Conservation (phyloP, 37 sponge, comb jelly and placozoan genomes). For the Chondrilla cf. caribensis region DNA sequence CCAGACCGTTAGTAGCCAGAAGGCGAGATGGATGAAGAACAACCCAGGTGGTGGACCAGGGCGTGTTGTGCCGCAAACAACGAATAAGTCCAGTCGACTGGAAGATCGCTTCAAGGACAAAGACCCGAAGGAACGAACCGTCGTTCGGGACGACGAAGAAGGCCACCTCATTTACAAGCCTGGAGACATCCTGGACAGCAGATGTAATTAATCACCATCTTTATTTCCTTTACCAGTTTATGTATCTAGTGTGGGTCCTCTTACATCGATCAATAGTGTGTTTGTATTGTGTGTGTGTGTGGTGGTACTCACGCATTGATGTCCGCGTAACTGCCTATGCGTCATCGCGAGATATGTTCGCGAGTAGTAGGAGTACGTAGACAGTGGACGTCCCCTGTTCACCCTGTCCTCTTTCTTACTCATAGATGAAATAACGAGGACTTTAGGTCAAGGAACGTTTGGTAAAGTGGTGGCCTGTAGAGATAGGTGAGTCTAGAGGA, state of each 20-base stretch:
- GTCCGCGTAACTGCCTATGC: too few relatives aligned
- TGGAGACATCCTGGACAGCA: conserved; percentile 70
- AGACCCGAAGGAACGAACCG: conserved; percentile 14
- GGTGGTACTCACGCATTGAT: too few relatives aligned
- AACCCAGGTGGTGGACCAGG: not conserved
- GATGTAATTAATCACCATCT: conserved; percentile 53
- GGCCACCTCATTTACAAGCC: conserved; percentile 87
- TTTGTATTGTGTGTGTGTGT: not conserved
- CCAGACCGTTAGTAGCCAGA: not conserved
- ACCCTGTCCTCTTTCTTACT: not conserved
- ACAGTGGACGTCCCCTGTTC: too few relatives aligned
- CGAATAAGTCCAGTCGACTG: not conserved
- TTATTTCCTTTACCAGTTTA: not conserved
- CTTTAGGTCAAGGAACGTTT: conserved; percentile 97
- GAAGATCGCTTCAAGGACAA: not conserved
- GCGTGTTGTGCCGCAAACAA: not conserved
- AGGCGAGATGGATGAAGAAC: not conserved
- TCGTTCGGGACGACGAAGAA: conserved; percentile 75
- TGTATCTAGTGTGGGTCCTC: not conserved
- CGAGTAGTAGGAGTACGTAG: too few relatives aligned
- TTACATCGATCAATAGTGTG: not conserved
- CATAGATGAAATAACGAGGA: conserved; percentile 83
- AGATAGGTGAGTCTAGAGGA: conserved; percentile 70
- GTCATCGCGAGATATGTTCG: too few relatives aligned
- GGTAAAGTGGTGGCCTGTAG: conserved; percentile 94